Evolutionary conservation across 2,888 invertebrate genomes (phyloP).

Genomic region (Brassicogethes aeneus): DNA sequence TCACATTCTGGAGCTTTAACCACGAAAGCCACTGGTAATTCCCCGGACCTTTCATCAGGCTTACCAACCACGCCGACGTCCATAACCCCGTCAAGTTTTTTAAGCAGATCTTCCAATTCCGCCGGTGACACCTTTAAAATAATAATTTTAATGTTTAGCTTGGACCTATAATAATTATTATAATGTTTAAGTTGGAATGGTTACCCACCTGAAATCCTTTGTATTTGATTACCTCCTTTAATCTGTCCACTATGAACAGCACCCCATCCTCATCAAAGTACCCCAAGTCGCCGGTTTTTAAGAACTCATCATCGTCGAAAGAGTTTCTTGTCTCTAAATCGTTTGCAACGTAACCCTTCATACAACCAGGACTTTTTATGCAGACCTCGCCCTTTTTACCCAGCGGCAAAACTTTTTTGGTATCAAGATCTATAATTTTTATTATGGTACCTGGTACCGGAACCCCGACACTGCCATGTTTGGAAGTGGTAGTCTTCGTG

Average conservation of each 20-base stretch:
- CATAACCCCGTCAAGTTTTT: constrained; percentile 59
- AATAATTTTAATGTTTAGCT: neutral
- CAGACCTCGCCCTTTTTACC: neutral
- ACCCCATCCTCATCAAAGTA: constrained; percentile 68
- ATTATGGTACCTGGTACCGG: constrained; percentile 26
- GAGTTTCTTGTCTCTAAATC: constrained; percentile 50
- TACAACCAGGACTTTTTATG: constrained; percentile 8
- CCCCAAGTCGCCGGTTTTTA: constrained; percentile 74
- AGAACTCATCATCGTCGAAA: constrained; percentile 66
- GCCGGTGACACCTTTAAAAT: constrained; percentile 55
- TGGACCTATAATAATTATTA: neutral
- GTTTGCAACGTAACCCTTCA: constrained; percentile 71
- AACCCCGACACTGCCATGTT: constrained; percentile 1
- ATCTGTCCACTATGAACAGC: constrained; percentile 74
- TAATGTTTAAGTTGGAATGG: too few relatives aligned
- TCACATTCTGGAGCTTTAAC: constrained; percentile 49
- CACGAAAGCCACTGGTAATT: constrained; percentile 68
- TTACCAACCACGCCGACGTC: constrained; percentile 78
- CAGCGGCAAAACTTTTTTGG: constrained; percentile 14
- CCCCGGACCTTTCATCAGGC: constrained; percentile 64
- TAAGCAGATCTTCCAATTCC: constrained; percentile 70
- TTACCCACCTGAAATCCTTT: constrained; percentile 66
- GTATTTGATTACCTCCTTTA: constrained; percentile 87
- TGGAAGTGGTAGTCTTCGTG: neutral
- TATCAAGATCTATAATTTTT: constrained; percentile 49